A percentile compares a stretch with the other conserved stretches of the same genome.
phyloP scores from a whole-genome alignment of 2,797 vertebrate genomes.

The Astyanax mexicanus region DNA sequence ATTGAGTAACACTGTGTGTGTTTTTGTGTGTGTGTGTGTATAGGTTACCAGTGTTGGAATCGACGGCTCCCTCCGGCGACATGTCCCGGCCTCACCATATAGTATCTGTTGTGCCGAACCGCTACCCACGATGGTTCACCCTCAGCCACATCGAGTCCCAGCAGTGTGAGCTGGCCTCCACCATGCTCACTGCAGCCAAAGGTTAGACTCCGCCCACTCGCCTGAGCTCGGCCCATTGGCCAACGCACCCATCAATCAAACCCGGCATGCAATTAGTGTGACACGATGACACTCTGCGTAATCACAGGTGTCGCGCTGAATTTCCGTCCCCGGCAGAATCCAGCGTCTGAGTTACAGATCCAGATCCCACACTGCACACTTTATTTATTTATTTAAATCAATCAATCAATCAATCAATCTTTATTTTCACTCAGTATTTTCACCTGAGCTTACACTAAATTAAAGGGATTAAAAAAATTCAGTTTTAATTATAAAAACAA shows the following conservation, averaged over 20 bases:
- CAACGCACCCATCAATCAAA: conserved; percentile 9
- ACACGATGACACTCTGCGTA: conserved; percentile 32
- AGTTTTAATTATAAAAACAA: too few species aligned
- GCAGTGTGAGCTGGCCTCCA: conserved; percentile 98
- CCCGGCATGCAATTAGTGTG: conserved; percentile 31
- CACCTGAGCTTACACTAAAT: too few species aligned
- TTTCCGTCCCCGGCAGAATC: conserved; percentile 23
- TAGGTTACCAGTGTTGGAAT: conserved; percentile 94
- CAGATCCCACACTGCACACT: too few species aligned
- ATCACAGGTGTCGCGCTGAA: conserved; percentile 21
- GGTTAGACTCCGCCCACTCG: conserved; percentile 74
- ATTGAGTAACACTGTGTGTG: background rate
- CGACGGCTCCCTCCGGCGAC: conserved; percentile 85
- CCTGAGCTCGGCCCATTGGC: background rate
- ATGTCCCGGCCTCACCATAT: conserved; percentile 92
- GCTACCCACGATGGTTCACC: conserved; percentile 97
- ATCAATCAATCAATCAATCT: too few species aligned
- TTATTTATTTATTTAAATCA: too few species aligned
- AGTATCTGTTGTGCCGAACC: conserved; percentile 92
- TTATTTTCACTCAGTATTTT: too few species aligned
- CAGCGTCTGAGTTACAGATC: background rate
- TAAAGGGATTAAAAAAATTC: too few species aligned
- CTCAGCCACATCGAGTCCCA: conserved; percentile 98
- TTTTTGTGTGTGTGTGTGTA: conserved; percentile 28
- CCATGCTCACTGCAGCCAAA: conserved; percentile 99